A percentile compares a stretch with the other conserved stretches of the same genome.
phyloP scores from a whole-genome alignment of 2,797 vertebrate species.

The Chelon auratus region DNA sequence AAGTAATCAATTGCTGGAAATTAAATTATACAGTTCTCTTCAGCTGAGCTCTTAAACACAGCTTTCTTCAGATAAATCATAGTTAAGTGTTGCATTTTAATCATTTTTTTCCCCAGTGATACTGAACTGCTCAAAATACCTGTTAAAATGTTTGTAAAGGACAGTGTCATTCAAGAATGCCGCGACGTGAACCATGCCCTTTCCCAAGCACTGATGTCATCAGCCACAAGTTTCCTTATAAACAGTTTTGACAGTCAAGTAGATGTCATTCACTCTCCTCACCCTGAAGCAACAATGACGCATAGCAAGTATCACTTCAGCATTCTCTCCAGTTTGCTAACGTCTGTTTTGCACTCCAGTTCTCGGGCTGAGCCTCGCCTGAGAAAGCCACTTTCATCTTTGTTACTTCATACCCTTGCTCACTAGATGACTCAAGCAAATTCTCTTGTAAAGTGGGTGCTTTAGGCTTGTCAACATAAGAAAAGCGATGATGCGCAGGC shows the following conservation, averaged over 20 bases:
- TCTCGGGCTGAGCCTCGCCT: slow-evolving; percentile 26
- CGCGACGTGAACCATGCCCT: slow-evolving; percentile 36
- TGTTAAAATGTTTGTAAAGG: slow-evolving; percentile 18
- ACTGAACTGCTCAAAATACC: not conserved
- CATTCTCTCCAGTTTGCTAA: slow-evolving; percentile 31
- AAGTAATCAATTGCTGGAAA: too few relatives aligned
- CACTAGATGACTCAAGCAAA: slow-evolving; percentile 59
- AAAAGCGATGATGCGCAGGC: slow-evolving; percentile 25
- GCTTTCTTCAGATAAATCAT: slow-evolving; percentile 28
- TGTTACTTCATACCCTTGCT: slow-evolving; percentile 27
- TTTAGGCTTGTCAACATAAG: slow-evolving; percentile 23
- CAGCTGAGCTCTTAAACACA: slow-evolving; percentile 37
- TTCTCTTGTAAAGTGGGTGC: slow-evolving; percentile 15
- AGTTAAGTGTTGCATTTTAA: slow-evolving; percentile 5
- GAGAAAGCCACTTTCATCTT: slow-evolving; percentile 14
- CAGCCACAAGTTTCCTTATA: slow-evolving; percentile 26
- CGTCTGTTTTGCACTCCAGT: slow-evolving; percentile 42
- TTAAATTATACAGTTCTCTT: not conserved
- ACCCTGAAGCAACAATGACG: slow-evolving; percentile 47
- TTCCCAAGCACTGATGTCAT: slow-evolving; percentile 30
- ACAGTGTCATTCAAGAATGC: slow-evolving; percentile 15
- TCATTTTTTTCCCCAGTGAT: not conserved
- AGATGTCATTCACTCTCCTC: slow-evolving; percentile 13
- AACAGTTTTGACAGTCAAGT: slow-evolving; percentile 51
- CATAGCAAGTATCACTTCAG: slow-evolving; percentile 7